Conservation (phyloP, 2,888 invertebrate genomes). For the Drosophila acutilabella region DNA sequence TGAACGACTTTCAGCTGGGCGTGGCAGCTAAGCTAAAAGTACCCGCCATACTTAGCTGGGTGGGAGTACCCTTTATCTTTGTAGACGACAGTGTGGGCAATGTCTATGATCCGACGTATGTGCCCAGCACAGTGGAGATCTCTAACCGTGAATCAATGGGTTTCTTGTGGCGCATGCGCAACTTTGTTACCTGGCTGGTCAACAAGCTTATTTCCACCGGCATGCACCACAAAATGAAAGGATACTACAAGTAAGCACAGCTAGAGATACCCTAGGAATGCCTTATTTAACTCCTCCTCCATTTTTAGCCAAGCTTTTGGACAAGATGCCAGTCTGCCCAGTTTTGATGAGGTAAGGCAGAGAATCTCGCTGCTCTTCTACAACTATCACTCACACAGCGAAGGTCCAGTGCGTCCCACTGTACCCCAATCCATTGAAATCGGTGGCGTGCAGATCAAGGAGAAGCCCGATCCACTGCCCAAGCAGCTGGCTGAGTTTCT, state of each 20-base stretch:
- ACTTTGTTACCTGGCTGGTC: constrained; percentile 24
- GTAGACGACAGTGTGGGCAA: constrained; percentile 72
- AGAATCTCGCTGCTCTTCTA: constrained; percentile 76
- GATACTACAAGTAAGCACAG: constrained; percentile 43
- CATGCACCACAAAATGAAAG: constrained; percentile 34
- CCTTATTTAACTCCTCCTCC: too few relatives aligned
- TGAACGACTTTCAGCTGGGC: constrained; percentile 82
- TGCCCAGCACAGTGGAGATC: constrained; percentile 48
- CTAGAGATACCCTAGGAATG: too few relatives aligned
- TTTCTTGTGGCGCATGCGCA: constrained; percentile 55
- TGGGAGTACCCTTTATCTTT: constrained; percentile 57
- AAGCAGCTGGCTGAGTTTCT: constrained; percentile 69
- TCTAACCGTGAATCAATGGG: constrained; percentile 15
- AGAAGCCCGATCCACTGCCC: constrained; percentile 78
- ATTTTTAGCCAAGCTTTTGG: constrained; percentile 46
- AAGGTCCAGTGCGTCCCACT: constrained; percentile 77
- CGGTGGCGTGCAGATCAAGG: constrained; percentile 83
- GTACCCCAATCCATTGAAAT: constrained; percentile 81
- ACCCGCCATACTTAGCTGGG: constrained; percentile 77
- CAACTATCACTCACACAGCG: constrained; percentile 77
- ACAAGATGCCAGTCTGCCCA: constrained; percentile 53
- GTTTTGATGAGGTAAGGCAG: constrained; percentile 64
- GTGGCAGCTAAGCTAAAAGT: constrained; percentile 81
- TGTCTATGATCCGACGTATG: constrained; percentile 71
- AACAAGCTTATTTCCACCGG: background rate